These are phyloP conservation scores for Pachyramphus minor DNA, from an alignment of 2,113 vertebrate genomes.

Conservation along the genomic window DNA sequence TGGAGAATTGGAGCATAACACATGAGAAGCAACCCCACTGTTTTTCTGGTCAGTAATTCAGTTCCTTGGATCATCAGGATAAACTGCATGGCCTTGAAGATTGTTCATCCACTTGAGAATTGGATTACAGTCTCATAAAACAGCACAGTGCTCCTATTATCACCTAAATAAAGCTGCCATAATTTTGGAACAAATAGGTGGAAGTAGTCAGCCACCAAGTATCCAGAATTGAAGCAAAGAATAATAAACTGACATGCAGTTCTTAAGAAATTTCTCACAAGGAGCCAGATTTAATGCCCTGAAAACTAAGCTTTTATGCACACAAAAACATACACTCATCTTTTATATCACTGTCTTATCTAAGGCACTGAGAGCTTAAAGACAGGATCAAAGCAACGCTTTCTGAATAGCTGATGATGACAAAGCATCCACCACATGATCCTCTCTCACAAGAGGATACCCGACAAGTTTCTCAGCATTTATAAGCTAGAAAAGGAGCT, in stretches of 20 bases:
- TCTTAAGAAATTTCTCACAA: slow-evolving; percentile 19
- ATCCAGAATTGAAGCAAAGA: not conserved
- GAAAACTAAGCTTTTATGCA: slow-evolving; percentile 1
- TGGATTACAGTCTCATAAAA: slow-evolving; percentile 61
- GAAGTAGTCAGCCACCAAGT: slow-evolving; percentile 4
- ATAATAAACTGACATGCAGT: slow-evolving; percentile 11
- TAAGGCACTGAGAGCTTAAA: not conserved
- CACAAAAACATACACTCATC: slow-evolving; percentile 22
- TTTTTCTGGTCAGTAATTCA: slow-evolving; percentile 49
- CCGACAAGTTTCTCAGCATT: not conserved
- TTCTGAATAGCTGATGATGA: slow-evolving; percentile 15
- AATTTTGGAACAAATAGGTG: slow-evolving; percentile 60
- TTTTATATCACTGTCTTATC: slow-evolving; percentile 34
- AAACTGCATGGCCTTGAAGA: slow-evolving; percentile 7
- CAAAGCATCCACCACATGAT: not conserved
- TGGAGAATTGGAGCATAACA: not conserved
- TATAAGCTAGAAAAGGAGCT: not conserved
- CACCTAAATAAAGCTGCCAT: slow-evolving; percentile 57
- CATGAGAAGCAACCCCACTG: not conserved
- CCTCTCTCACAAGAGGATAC: not conserved
- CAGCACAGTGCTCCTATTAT: slow-evolving; percentile 34
- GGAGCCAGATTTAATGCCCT: slow-evolving; percentile 39
- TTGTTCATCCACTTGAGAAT: slow-evolving; percentile 36
- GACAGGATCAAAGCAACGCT: not conserved
- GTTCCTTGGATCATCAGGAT: slow-evolving; percentile 36